Evolutionary conservation across 2,113 vertebrate genomes (phyloP), one percentile per base, ranked within the genome.

Genomic region (Girardinichthys multiradiatus): DNA sequence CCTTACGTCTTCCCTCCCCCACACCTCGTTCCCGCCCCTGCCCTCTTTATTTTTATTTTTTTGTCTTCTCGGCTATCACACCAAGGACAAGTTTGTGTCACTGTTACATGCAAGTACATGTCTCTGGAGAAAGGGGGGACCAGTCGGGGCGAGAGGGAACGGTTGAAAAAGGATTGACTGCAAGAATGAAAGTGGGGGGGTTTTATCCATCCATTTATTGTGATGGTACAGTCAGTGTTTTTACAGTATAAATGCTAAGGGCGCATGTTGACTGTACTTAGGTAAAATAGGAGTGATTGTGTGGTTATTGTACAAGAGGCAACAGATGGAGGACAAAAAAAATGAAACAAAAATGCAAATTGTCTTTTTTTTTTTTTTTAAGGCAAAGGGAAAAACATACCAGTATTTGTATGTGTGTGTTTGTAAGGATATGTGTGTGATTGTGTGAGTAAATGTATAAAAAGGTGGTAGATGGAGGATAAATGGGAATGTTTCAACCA

Each of bases 151-250:
- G 37, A 28, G 58, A 75, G 24, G 64, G 71, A 60, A 70, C 2
- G 31, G n/a, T 19, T 24, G 66, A 27, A 61, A 57, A 64, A 70
- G 77, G 67, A 76, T 75, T 45, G 73, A 82, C 66, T 68, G 54
- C 27, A 66, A 81, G 76, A 68, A 57, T 45, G 71, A 72, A 72
- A 78, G 63, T 6, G 60, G 71, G 57, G 69, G 31, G 24, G 57
- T 85, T 82, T 78, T 77, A 77, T 84, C 87, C 89, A 88, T 89
- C 82, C 80, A 80, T 83, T 83, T 85, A 66, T 67, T 86, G 88
- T 62, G 90, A 91, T 88, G 88, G 88, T 86, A 71, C 68, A 62
- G 78, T 76, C 83, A 45, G 71, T 80, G 72, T 87, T 89, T 90
- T 83, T 87, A 89, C 86, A 74, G 79, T 85, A 91, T 87, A 73